Evolutionary conservation across 2,797 vertebrate genomes (phyloP).

Genomic region (Presbytis comata): DNA sequence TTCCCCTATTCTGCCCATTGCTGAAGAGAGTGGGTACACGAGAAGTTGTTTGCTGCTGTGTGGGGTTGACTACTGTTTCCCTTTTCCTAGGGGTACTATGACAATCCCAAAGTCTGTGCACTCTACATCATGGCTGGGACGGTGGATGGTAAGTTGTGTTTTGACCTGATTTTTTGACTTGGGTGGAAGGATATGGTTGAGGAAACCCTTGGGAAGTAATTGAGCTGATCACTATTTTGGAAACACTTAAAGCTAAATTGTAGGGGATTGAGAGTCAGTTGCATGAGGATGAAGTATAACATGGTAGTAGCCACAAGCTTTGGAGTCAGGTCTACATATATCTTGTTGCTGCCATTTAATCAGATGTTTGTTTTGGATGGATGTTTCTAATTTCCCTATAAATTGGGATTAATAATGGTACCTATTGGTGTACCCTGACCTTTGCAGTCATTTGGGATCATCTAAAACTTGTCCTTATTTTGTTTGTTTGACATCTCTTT

Average conservation of each 20-base stretch:
- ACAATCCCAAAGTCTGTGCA: slow-evolving; percentile 99
- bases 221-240: neutral
- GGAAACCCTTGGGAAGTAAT: neutral
- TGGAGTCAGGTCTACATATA: neutral
- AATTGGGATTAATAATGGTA: neutral
- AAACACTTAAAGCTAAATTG: neutral
- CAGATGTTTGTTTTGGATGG: neutral
- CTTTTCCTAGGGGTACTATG: slow-evolving; percentile 95
- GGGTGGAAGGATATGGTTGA: neutral
- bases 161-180: neutral
- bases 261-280: neutral
- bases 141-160: slow-evolving; percentile 90
- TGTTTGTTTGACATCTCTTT: neutral
- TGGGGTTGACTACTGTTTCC: slow-evolving; percentile 59
- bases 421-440: neutral
- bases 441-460: slow-evolving; percentile 2
- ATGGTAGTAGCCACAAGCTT: neutral
- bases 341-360: neutral
- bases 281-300: neutral
- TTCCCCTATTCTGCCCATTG: neutral
- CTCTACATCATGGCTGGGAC: slow-evolving; percentile 98
- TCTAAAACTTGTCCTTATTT: neutral
- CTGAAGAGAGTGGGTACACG: neutral
- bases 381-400: neutral
- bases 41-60: neutral